Evolutionary conservation across 2,113 vertebrate species (phyloP).

Genomic region (Psettodes erumei): DNA sequence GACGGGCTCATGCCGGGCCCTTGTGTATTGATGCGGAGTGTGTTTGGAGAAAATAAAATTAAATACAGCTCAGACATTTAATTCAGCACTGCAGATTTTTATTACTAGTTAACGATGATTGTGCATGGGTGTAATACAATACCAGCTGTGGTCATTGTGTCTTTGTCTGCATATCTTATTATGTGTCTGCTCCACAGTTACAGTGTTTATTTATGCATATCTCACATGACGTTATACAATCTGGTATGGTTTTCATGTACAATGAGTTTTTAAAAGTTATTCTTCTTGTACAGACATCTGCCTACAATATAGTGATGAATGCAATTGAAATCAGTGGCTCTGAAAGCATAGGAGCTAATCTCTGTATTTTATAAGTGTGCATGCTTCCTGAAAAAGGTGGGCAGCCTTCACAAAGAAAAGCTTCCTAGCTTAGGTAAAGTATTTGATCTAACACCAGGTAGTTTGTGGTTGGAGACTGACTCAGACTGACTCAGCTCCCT

Average conservation of each 20-base stretch:
- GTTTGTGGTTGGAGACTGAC: constrained; percentile 8
- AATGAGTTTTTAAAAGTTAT: neutral
- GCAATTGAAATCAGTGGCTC: too few species aligned
- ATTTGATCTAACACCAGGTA: constrained; percentile 17
- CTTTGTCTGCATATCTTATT: too few species aligned
- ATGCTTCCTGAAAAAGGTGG: neutral
- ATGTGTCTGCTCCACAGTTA: neutral
- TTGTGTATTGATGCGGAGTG: neutral
- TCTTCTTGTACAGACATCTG: neutral
- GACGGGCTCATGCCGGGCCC: neutral
- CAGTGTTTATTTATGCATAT: neutral
- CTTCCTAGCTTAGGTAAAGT: constrained; percentile 37
- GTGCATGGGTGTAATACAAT: too few species aligned
- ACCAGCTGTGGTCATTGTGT: neutral
- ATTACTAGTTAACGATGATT: too few species aligned
- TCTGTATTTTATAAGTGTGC: neutral
- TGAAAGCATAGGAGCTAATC: neutral
- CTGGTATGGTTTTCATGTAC: neutral
- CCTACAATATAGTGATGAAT: too few species aligned
- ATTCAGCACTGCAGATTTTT: neutral
- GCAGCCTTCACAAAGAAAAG: neutral
- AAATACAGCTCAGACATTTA: neutral
- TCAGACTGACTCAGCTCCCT: too few species aligned
- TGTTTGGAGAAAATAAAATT: neutral
- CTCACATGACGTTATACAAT: too few species aligned